Conservation (phyloP, 2,888 invertebrate genomes). For the Drosophila picticornis region DNA sequence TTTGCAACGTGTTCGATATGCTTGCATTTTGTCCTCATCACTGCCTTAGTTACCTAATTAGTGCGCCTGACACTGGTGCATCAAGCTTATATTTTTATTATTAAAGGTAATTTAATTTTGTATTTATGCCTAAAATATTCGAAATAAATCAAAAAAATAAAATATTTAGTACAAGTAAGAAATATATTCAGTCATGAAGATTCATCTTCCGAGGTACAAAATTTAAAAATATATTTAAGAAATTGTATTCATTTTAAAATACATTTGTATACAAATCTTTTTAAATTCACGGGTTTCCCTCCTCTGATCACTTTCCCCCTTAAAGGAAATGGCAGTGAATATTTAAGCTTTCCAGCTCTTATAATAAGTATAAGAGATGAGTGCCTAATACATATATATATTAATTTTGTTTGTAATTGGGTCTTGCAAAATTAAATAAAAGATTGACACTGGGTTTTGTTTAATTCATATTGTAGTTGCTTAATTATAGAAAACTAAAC, state of each 20-base stretch:
- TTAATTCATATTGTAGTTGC: neutral
- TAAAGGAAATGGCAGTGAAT: neutral
- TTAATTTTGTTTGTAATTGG: neutral
- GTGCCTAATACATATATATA: neutral
- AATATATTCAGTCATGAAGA: neutral
- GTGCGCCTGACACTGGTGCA: constrained; percentile 28
- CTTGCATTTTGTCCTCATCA: constrained; percentile 12
- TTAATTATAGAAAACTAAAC: neutral
- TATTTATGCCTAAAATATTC: neutral
- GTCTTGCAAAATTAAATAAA: neutral
- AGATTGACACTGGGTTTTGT: neutral
- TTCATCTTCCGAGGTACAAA: no score
- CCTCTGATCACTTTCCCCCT: neutral
- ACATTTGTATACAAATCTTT: neutral
- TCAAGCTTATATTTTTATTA: constrained; percentile 3
- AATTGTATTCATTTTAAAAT: neutral
- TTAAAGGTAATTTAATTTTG: neutral
- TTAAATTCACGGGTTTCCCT: neutral
- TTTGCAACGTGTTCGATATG: neutral
- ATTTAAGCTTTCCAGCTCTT: neutral
- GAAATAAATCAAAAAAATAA: neutral
- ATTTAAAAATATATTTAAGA: neutral
- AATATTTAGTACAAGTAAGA: neutral
- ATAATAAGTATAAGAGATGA: neutral
- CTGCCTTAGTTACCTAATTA: constrained; percentile 37